A percentile compares a stretch with the other conserved stretches of the same genome.
phyloP scores from a whole-genome alignment of 2,113 vertebrate species.

The Formicarius rufipectus region DNA sequence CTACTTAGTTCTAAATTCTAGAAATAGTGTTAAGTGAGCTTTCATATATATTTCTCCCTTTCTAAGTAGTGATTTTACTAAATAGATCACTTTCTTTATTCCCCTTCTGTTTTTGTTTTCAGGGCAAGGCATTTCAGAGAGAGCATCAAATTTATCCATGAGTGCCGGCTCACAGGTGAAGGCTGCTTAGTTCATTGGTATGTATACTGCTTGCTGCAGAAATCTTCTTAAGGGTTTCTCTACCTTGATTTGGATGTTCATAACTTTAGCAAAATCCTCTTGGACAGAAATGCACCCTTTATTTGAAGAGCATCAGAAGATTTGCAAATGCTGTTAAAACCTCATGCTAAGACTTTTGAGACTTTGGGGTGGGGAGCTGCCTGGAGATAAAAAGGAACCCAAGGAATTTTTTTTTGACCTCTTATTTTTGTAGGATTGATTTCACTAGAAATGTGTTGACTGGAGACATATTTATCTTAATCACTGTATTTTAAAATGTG shows the following conservation, averaged over 20 bases:
- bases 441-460: background rate
- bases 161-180: slow-evolving; percentile 87
- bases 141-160: slow-evolving; percentile 93
- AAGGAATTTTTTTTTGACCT: background rate
- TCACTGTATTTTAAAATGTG: background rate
- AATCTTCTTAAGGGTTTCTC: background rate
- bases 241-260: background rate
- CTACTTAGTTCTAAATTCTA: slow-evolving; percentile 14
- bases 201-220: background rate
- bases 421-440: background rate
- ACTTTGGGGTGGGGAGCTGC: background rate
- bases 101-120: slow-evolving; percentile 37
- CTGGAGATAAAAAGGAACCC: background rate
- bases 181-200: slow-evolving; percentile 95
- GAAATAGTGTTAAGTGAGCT: background rate
- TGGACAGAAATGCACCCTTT: background rate
- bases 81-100: slow-evolving; percentile 34
- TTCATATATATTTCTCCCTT: slow-evolving; percentile 8
- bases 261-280: background rate
- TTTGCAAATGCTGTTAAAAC: background rate
- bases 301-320: background rate
- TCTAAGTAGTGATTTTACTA: slow-evolving; percentile 35
- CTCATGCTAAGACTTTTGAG: background rate
- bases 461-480: background rate
- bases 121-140: slow-evolving; percentile 93